Base-by-base conservation (phyloP, 2,888 invertebrate species). In the Yponomeuta plumbellus region DNA sequence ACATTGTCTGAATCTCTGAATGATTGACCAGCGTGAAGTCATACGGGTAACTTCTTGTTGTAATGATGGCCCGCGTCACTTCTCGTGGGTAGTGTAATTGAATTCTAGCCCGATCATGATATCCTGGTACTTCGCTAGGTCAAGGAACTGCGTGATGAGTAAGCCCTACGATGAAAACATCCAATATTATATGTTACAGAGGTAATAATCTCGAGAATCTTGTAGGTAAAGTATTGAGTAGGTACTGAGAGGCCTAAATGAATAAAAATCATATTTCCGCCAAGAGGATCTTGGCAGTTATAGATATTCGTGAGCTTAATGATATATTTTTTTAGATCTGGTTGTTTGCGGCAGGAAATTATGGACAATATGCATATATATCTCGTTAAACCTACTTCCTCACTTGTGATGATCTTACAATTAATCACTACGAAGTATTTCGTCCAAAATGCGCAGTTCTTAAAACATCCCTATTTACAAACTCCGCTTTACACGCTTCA, bases 61-160 rank as follows among this genome's bases (percentile, higher is more conserved):
- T 80, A 79, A 83, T 84, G 75, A 81, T 74, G 22, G 63, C 74
- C 75, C 69, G 74, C 71, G 70, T 80, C 79, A 77, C 73, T 74
- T 73, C 80, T 63, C 80, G 78, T 83, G 79, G 76, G 83, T 88
- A 88, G 88, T 88, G 88, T 80, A 83, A 83, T 79, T 80, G 75
- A 78, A 73, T 76, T 76, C 75, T 74, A 72, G 34, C 71, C 75
- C 74, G 75, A 77, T 79, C 77, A 80, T 76, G 73, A 70, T 75
- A 77, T 76, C 78, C 77, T 79, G 74, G 75, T 76, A 73, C 21
- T 11, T 52, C 17, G 68, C 67, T 68, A 71, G 69, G 70, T 70
- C 56, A 66, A 66, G 62, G 62, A 40, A 44, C 23, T 26, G n/a
- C 3, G 8, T 13, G 59, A 59, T 59, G 22, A 21, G 21, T 56